Evolutionary conservation across 2,113 vertebrate species (phyloP), one percentile per base, ranked within the genome.

Genomic region (Mugil cephalus): DNA sequence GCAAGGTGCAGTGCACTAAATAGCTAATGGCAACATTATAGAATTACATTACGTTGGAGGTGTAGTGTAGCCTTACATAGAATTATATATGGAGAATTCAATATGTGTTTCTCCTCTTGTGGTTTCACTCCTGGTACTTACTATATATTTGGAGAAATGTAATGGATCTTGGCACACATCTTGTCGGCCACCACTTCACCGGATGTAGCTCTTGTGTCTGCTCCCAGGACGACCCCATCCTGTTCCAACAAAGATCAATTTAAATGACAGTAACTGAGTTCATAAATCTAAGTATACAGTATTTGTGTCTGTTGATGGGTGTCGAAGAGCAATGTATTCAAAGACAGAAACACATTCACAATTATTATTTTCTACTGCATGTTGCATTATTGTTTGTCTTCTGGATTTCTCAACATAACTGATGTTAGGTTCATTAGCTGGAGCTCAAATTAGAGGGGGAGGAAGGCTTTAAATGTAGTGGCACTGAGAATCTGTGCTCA

Each of bases 151-250:
- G 93, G 92, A 48, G 93, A 69, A 13, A 94, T 93, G 83, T 88
- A 93, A 67, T 94, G 94, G 69, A 94, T 94, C 34, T 94, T 94
- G 0, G 87, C 78, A 0, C 93, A 94, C 89, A 83, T 90, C 30
- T 94, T 94, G 21, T 94, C 92, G 0, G 93, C 92, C 34, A 94
- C 93, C 9, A 94, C 92, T 71, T 94, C 93, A 45, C 61, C 62
- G 9, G 91, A 93, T 0, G 94, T 94, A 0, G 93, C 93, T 65
- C 94, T 88, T 3, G 94, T 93, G 56, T 94, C 94, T 8, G 94
- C 94, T 1, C 93, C 94, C 30, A 94, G 83, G 14, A 94, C 91
- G 46, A 94, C 94, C 1, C 94, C 94, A 89, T 94, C 91, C 94
- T 94, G 55, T 1, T 81, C 4, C 24, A 73, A 56, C 46, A 80